phyloP scores from a whole-genome alignment of 2,888 invertebrate genomes.

The Rotaria macrura region DNA sequence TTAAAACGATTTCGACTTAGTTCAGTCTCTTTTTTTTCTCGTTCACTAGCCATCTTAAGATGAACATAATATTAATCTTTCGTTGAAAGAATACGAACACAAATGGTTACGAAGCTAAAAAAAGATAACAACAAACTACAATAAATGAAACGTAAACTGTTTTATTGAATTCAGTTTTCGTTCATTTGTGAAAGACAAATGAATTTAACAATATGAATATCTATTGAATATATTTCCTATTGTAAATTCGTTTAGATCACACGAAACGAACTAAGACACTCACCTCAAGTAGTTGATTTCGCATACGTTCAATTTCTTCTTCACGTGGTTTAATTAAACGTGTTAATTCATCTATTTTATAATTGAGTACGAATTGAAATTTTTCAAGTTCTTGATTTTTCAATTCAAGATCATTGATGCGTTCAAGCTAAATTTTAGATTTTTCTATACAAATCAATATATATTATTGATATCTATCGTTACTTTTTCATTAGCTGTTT shows the following conservation, averaged over 20 bases:
- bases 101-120: not conserved
- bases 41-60: not conserved
- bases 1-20: not conserved
- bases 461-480: too few relatives aligned
- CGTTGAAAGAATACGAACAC: not conserved
- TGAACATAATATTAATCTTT: not conserved
- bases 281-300: conserved; percentile 4
- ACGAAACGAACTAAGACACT: not conserved
- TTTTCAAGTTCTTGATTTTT: conserved; percentile 21
- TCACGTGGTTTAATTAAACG: not conserved
- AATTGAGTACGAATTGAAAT: not conserved
- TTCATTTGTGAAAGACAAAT: not conserved
- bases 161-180: not conserved
- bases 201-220: not conserved
- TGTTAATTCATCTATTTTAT: not conserved
- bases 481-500: not conserved
- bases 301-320: not conserved
- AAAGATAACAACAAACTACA: not conserved
- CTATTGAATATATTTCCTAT: not conserved
- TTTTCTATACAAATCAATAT: not conserved
- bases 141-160: not conserved
- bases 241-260: not conserved
- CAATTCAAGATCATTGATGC: not conserved
- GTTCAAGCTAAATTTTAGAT: not conserved
- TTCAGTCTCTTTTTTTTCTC: not conserved